phyloP scores from a whole-genome alignment of 2,113 vertebrate species.

The Zeus faber region DNA sequence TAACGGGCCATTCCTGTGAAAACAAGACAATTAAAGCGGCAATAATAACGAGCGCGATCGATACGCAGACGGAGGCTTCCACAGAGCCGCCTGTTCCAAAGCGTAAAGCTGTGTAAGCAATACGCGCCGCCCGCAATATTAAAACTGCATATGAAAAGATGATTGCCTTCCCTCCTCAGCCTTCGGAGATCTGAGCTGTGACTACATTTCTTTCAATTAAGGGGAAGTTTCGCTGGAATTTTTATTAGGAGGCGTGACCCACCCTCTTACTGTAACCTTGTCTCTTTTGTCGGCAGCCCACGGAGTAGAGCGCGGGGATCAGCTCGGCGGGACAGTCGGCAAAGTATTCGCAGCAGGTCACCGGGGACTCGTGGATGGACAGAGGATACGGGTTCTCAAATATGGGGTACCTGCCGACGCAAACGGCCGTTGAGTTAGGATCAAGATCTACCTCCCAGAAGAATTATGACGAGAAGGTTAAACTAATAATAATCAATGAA shows the following conservation, averaged over 20 bases:
- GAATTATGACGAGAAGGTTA: neutral
- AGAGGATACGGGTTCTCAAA: slow-evolving; percentile 77
- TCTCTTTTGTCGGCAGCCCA: slow-evolving; percentile 92
- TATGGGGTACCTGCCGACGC: slow-evolving; percentile 69
- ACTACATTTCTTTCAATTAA: no score
- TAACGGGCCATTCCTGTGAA: slow-evolving; percentile 92
- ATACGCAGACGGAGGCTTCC: no score
- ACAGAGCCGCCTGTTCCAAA: no score
- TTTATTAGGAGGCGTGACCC: slow-evolving; percentile 9
- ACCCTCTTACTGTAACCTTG: slow-evolving; percentile 99
- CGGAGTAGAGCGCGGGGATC: slow-evolving; percentile 95
- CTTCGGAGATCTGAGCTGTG: no score
- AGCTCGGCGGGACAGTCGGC: slow-evolving; percentile 94
- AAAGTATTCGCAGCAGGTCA: slow-evolving; percentile 97
- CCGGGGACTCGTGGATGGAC: slow-evolving; percentile 75
- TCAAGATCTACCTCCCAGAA: no score
- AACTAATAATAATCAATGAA: neutral
- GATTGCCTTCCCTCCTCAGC: no score
- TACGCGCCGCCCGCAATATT: no score
- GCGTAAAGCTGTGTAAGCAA: no score
- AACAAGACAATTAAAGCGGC: neutral
- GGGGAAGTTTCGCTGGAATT: no score
- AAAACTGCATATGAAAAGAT: no score
- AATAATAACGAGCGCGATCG: no score
- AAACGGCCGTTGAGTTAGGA: no score